Conservation (phyloP, 2,113 vertebrate species). For the Cnemophilus loriae region DNA sequence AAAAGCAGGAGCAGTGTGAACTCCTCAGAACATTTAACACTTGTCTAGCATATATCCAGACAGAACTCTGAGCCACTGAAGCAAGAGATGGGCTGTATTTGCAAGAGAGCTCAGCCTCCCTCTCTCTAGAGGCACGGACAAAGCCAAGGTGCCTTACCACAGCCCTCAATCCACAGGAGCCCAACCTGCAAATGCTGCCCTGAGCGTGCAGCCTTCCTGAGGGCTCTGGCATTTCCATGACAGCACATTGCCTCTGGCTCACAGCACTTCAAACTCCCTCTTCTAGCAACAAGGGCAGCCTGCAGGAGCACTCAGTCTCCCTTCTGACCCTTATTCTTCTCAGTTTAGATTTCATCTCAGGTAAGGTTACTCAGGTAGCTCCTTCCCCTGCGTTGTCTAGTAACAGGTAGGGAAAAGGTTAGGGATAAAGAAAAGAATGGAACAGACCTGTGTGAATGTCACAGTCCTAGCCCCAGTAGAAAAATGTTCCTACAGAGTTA, state of each 20-base stretch:
- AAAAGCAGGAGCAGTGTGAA: not conserved
- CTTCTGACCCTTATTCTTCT: not conserved
- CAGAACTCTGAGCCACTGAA: not conserved
- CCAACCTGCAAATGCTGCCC: not conserved
- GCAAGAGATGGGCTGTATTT: not conserved
- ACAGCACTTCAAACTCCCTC: not conserved
- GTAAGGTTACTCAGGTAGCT: not conserved
- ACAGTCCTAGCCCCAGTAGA: not conserved
- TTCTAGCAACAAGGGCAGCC: not conserved
- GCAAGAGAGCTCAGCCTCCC: not conserved
- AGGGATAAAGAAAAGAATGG: not conserved
- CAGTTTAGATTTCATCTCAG: not conserved
- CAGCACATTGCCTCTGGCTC: not conserved
- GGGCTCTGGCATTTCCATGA: not conserved
- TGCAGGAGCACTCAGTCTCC: not conserved
- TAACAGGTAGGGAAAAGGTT: not conserved
- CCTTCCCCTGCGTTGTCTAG: not conserved
- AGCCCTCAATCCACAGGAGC: not conserved
- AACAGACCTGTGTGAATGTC: not conserved
- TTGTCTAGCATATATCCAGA: not conserved
- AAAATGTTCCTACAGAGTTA: not conserved
- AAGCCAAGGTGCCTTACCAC: not conserved
- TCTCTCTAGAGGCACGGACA: not conserved
- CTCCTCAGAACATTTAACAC: not conserved
- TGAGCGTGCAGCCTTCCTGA: not conserved